Conservation (phyloP, 2,113 vertebrate genomes). For the Callocephalon fimbriatum region DNA sequence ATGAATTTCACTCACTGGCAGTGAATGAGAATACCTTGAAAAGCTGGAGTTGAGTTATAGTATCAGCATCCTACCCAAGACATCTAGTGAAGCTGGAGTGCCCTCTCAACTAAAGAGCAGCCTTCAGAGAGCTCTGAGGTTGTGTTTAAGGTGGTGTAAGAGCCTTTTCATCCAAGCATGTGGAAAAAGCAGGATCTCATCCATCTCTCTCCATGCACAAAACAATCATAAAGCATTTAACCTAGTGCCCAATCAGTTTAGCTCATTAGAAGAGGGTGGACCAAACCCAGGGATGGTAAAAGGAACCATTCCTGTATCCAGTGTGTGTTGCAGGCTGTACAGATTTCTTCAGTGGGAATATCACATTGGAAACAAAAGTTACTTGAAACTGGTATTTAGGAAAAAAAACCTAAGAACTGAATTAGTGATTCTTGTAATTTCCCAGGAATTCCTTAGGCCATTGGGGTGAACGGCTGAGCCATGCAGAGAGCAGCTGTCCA, state of each 20-base stretch:
- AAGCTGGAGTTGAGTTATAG: not conserved
- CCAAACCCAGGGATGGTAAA: not conserved
- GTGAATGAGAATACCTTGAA: not conserved
- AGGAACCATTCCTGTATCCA: not conserved
- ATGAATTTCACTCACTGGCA: not conserved
- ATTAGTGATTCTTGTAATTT: not conserved
- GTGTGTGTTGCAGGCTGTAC: not conserved
- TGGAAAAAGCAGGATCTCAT: not conserved
- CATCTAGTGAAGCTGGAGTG: not conserved
- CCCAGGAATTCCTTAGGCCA: slow-evolving; percentile 29
- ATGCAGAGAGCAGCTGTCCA: slow-evolving; percentile 48
- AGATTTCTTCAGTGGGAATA: not conserved
- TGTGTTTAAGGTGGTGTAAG: not conserved
- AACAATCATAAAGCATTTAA: not conserved
- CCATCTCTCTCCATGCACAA: not conserved
- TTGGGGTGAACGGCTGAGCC: not conserved
- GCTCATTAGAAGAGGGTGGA: not conserved
- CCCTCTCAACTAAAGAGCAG: not conserved
- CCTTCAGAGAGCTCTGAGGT: not conserved
- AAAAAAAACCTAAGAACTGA: not conserved
- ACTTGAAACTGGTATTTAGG: not conserved
- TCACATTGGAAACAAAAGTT: not conserved
- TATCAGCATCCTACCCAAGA: not conserved
- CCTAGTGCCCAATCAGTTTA: not conserved
- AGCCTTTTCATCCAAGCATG: not conserved